Conservation (phyloP, 2,113 vertebrate genomes). For the Myrmecobius fasciatus region DNA sequence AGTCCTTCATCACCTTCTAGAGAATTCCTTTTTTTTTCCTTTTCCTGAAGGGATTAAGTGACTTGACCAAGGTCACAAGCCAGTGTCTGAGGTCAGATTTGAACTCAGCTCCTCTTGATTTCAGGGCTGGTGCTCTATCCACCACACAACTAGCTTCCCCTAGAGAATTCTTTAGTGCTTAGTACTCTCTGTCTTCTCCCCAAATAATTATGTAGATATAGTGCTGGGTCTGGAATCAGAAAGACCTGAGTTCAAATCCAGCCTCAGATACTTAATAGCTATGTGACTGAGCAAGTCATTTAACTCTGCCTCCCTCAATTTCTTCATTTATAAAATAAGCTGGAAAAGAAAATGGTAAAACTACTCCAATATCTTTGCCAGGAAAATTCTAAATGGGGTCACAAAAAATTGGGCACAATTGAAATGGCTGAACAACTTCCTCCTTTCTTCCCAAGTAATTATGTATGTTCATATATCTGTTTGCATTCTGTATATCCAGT, state of each 20-base stretch:
- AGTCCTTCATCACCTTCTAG: background rate
- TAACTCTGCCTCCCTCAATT: background rate
- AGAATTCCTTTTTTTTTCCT: no score
- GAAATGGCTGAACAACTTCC: no score
- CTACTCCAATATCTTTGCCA: background rate
- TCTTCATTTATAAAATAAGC: background rate
- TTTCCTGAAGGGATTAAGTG: background rate
- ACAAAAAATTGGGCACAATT: background rate
- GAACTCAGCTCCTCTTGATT: background rate
- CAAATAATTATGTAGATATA: background rate
- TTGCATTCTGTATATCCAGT: no score
- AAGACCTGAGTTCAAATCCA: no score
- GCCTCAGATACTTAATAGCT: no score
- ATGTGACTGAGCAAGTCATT: background rate
- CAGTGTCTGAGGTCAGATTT: background rate
- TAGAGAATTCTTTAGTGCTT: background rate
- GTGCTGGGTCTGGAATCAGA: background rate
- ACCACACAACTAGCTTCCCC: no score
- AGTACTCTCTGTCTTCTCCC: background rate
- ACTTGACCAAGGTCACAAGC: background rate
- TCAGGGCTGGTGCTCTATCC: background rate
- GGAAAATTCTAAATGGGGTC: background rate
- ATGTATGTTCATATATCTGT: background rate
- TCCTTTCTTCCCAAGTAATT: background rate
- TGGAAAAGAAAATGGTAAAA: background rate